Base-by-base conservation (phyloP, 2,797 vertebrate species). In the Eupleurogrammus muticus region DNA sequence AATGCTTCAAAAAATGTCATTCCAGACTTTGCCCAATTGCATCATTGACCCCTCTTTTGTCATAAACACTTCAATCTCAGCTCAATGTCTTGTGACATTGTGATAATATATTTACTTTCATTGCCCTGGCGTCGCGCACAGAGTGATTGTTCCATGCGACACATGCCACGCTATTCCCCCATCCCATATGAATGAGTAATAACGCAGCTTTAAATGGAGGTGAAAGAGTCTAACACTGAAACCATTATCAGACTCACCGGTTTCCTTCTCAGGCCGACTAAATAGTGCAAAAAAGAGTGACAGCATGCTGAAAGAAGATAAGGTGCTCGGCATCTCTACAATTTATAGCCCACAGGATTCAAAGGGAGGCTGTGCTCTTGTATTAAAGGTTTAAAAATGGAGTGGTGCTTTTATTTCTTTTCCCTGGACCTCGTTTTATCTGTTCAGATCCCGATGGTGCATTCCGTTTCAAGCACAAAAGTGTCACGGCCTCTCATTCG, bases 311-410 rank as follows among this genome's bases (percentile, higher is more conserved):
- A 70, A 75, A 68, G 71, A 78, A 90, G 91, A 92, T 92, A 89
- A 86, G 90, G 65, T 59, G 67, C 79, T 88, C 62, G 42, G 73
- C 76, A 82, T 82, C 80, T 70, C 70, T 80, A 53, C 82, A 85
- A 85, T 87, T 85, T 86, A 72, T 67, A 81, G 81, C 56, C 81
- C 71, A 67, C 67, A 53, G 80, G 70, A 87, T 80, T 87, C 79
- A 90, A 85, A 88, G 59, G 62, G 7, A 74, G 59, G 59, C 74
- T 53, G 40, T 1, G 62, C 58, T 81, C 66, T 84, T 82, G 63
- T 81, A 80, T 82, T 86, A 75, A 84, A 87, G 82, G 80, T 84
- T 89, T 89, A 79, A 84, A 82, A 87, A 84, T 81, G 73, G 78
- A 84, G 72, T 72, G 35, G 66, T 50, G 0, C 74, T 84, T 87